Percentiles rank a stretch among this genome's conserved stretches.
These are phyloP conservation scores for Trichomalopsis sarcophagae DNA, from an alignment of 1,140 invertebrate species.

Conservation along the genomic window DNA sequence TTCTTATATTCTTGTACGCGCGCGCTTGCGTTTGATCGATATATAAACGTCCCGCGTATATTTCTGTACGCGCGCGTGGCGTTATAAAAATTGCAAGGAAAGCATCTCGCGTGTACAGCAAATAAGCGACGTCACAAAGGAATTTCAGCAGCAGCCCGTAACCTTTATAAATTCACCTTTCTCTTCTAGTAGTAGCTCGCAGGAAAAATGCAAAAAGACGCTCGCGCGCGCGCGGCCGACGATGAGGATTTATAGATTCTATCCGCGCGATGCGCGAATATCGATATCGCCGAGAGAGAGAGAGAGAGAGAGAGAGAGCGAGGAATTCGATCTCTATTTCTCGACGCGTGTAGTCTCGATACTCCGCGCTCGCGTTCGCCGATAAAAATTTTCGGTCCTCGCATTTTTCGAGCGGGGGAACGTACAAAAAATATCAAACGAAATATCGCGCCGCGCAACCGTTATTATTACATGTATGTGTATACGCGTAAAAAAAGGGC, in stretches of 20 bases:
- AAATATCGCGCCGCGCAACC: too few species aligned
- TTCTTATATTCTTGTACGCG: too few species aligned
- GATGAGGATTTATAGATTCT: neutral
- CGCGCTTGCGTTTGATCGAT: too few species aligned
- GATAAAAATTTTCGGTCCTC: neutral
- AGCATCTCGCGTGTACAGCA: neutral
- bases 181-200: neutral
- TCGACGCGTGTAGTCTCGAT: neutral
- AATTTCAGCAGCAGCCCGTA: neutral
- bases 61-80: too few species aligned
- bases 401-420: neutral
- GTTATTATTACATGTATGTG: neutral
- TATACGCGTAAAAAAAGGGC: neutral
- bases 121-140: neutral
- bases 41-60: too few species aligned
- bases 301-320: neutral
- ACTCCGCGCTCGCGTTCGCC: neutral
- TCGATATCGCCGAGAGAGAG: neutral
- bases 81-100: too few species aligned
- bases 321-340: neutral
- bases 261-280: neutral
- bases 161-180: neutral
- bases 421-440: too few species aligned
- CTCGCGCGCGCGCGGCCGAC: too few species aligned
- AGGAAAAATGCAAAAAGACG: neutral